Conservation (phyloP, 2,888 invertebrate genomes). For the Ennomos erosarius region DNA sequence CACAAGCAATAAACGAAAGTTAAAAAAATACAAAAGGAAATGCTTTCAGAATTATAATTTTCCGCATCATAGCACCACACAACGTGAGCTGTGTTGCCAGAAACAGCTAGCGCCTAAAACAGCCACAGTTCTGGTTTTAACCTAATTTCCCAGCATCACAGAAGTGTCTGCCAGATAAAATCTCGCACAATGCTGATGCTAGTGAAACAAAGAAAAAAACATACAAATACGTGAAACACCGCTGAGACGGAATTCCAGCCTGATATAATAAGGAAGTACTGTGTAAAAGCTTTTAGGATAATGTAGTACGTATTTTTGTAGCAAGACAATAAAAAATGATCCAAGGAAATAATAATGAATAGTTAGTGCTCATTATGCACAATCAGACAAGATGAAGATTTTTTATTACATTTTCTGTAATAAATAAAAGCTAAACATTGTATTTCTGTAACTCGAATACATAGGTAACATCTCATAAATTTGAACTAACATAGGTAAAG, state of each 20-base stretch:
- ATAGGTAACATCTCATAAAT: constrained; percentile 2
- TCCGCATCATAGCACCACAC: too few relatives aligned
- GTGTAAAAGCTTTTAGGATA: constrained; percentile 54
- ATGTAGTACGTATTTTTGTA: constrained; percentile 27
- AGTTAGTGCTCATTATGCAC: not conserved
- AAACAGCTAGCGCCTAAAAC: too few relatives aligned
- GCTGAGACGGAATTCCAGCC: constrained; percentile 16
- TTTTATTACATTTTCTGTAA: too few relatives aligned
- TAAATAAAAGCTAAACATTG: not conserved
- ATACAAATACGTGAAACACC: constrained; percentile 20
- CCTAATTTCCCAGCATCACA: constrained; percentile 18
- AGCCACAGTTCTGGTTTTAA: constrained; percentile 7
- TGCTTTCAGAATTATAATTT: too few relatives aligned
- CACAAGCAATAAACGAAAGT: too few relatives aligned
- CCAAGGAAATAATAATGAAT: constrained; percentile 4
- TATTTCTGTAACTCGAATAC: not conserved
- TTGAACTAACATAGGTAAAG: constrained; percentile 1
- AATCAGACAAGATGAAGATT: too few relatives aligned
- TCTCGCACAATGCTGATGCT: constrained; percentile 31
- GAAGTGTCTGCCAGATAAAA: constrained; percentile 34
- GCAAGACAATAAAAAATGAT: constrained; percentile 6
- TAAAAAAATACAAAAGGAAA: too few relatives aligned
- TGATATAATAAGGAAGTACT: constrained; percentile 52
- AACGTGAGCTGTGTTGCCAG: too few relatives aligned
- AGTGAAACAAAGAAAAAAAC: constrained; percentile 26